These are phyloP conservation scores for Phenganax subtilis DNA, from an alignment of 92 coral and sea anemone species.

Conservation along the genomic window DNA sequence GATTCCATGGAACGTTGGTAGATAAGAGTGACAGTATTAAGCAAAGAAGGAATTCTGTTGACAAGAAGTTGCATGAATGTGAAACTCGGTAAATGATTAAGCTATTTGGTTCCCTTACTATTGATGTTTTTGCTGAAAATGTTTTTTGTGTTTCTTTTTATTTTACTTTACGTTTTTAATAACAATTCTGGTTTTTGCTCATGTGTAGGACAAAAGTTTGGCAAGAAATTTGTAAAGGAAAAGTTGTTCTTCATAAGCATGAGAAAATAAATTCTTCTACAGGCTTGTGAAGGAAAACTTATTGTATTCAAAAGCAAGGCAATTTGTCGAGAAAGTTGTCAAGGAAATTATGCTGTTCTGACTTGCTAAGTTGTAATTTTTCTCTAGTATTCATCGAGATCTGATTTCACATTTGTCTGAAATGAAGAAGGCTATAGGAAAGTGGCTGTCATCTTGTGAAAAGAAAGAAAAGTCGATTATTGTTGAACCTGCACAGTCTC, in stretches of 20 bases:
- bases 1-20: slow-evolving; percentile 35
- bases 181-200: too few relatives aligned
- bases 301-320: too few relatives aligned
- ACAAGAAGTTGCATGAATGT: slow-evolving; percentile 13
- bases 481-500: slow-evolving; percentile 23
- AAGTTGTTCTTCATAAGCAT: too few relatives aligned
- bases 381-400: slow-evolving; percentile 30
- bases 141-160: too few relatives aligned
- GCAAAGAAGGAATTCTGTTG: slow-evolving; percentile 12
- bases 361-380: not conserved
- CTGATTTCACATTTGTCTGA: slow-evolving; percentile 20
- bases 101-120: too few relatives aligned
- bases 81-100: slow-evolving; percentile 8
- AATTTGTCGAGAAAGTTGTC: not conserved
- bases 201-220: too few relatives aligned
- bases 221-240: too few relatives aligned
- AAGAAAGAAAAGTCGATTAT: slow-evolving; percentile 30
- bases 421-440: slow-evolving; percentile 17
- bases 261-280: too few relatives aligned
- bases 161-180: too few relatives aligned
- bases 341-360: not conserved
- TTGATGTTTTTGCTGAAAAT: too few relatives aligned
- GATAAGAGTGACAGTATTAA: slow-evolving; percentile 15
- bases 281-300: too few relatives aligned
- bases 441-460: slow-evolving; percentile 21